These are phyloP conservation scores for Agriopis aurantiaria DNA, from an alignment of 2,888 invertebrate species.

Conservation along the genomic window DNA sequence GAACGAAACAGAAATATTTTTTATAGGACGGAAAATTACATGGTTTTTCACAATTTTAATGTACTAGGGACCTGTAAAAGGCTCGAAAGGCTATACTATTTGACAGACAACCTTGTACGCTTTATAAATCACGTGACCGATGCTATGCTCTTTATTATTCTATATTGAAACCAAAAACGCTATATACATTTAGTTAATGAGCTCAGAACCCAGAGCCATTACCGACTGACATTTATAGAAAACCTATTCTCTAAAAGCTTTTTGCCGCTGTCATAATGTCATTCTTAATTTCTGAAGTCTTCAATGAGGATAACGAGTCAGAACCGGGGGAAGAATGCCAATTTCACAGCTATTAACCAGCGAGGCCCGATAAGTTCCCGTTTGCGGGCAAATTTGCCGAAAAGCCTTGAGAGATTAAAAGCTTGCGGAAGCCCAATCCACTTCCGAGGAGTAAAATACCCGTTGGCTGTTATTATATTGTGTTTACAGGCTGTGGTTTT, in stretches of 20 bases:
- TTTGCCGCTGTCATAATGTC: constrained; percentile 27
- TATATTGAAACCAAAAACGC: no score
- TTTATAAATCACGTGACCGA: no score
- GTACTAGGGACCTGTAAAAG: no score
- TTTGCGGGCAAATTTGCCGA: constrained; percentile 30
- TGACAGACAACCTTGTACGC: no score
- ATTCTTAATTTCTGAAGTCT: constrained; percentile 23
- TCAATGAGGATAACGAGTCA: constrained; percentile 21
- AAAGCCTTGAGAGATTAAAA: constrained; percentile 35
- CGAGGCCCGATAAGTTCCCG: constrained; percentile 30
- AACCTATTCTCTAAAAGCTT: constrained; percentile 14
- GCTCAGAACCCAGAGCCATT: neutral
- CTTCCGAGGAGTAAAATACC: constrained; percentile 25
- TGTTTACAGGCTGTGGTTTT: constrained; percentile 24
- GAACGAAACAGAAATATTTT: no score
- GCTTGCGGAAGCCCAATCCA: constrained; percentile 32
- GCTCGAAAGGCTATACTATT: no score
- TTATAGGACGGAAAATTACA: no score
- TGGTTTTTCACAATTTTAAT: no score
- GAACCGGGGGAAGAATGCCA: constrained; percentile 29
- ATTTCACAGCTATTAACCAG: constrained; percentile 37
- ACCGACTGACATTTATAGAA: constrained; percentile 4
- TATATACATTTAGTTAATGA: no score
- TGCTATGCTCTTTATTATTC: no score
- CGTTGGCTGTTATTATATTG: constrained; percentile 24